These are phyloP conservation scores for Daboia siamensis DNA, from an alignment of 2,113 vertebrate species.

Conservation along the genomic window DNA sequence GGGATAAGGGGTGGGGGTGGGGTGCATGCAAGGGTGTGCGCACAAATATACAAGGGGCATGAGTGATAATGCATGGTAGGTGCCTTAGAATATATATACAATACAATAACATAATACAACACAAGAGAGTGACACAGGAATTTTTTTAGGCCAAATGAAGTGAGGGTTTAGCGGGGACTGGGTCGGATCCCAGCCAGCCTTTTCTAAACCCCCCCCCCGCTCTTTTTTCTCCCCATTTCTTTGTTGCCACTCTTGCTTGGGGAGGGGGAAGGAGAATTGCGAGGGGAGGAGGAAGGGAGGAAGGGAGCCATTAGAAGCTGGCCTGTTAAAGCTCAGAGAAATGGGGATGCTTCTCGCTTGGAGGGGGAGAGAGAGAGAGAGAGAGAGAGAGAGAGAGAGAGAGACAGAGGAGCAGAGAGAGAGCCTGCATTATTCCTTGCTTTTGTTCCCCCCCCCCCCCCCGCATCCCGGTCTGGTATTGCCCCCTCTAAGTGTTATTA, in stretches of 20 bases:
- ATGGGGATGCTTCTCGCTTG: not conserved
- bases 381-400: not conserved
- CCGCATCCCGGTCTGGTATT: too few species aligned
- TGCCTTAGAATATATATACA: not conserved
- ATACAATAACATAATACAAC: not conserved
- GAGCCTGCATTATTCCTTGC: not conserved
- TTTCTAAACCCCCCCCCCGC: not conserved
- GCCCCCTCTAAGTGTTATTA: not conserved
- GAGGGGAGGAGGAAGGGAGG: not conserved
- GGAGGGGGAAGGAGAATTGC: not conserved
- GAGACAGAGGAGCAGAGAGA: not conserved
- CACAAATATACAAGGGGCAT: not conserved
- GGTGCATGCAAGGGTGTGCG: not conserved
- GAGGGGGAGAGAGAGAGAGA: too few species aligned
- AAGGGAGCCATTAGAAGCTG: not conserved
- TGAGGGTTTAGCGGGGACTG: not conserved
- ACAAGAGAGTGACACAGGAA: not conserved
- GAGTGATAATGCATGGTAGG: not conserved
- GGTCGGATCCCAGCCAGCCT: not conserved
- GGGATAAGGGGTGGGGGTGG: not conserved
- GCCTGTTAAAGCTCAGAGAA: not conserved
- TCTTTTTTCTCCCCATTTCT: not conserved
- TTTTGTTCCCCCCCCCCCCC: not conserved
- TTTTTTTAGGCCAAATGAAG: not conserved
- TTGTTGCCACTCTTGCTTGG: not conserved